Percentiles rank a stretch among this genome's conserved stretches.
These are phyloP conservation scores for Drosophila lacteicornis DNA, from an alignment of 1,140 invertebrate genomes.

Conservation along the genomic window DNA sequence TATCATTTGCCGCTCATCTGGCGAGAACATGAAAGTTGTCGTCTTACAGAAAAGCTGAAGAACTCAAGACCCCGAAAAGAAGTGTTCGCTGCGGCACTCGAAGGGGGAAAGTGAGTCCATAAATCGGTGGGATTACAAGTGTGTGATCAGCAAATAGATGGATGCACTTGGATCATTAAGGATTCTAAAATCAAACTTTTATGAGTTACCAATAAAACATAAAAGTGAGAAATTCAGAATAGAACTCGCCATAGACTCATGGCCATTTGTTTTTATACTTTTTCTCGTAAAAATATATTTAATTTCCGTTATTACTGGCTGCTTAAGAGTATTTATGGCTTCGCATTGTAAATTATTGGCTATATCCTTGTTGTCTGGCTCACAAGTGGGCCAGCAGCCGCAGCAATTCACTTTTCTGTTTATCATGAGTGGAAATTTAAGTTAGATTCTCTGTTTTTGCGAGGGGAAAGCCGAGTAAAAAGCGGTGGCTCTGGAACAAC, in stretches of 20 bases:
- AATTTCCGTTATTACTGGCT: not conserved
- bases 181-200: not conserved
- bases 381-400: slow-evolving; percentile 22
- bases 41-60: not conserved
- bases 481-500: slow-evolving; percentile 30
- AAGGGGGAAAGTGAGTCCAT: slow-evolving; percentile 27
- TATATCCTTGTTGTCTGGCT: slow-evolving; percentile 27
- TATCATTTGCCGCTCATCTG: slow-evolving; percentile 70
- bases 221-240: not conserved
- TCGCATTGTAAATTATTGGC: not conserved
- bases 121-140: slow-evolving; percentile 9
- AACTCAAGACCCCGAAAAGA: slow-evolving; percentile 13
- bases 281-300: not conserved
- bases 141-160: not conserved
- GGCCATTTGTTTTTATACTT: not conserved
- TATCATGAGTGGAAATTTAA: slow-evolving; percentile 70
- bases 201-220: no score
- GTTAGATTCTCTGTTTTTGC: slow-evolving; percentile 51
- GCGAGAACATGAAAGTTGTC: slow-evolving; percentile 56
- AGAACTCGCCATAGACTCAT: not conserved
- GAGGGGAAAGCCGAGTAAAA: slow-evolving; percentile 38
- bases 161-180: not conserved
- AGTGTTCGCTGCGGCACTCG: slow-evolving; percentile 5
- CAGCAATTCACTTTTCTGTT: slow-evolving; percentile 72
- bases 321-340: slow-evolving; percentile 3